Conservation (phyloP, 2,888 invertebrate genomes). For the Ophraella communa region DNA sequence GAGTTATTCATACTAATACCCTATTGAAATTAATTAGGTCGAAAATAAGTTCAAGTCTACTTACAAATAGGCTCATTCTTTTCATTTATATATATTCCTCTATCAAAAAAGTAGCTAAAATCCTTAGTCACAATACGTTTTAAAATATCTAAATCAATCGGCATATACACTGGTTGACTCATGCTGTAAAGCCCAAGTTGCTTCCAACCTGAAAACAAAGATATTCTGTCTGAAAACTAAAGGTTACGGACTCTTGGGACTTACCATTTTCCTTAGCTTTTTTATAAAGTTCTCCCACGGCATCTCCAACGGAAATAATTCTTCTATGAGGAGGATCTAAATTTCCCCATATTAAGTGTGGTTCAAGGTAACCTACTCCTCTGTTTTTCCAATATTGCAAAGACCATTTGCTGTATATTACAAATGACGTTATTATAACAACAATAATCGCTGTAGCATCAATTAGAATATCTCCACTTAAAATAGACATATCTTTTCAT, state of each 20-base stretch:
- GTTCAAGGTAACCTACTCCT: constrained; percentile 27
- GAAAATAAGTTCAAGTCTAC: no score
- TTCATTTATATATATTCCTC: constrained; percentile 66
- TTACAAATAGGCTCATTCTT: constrained; percentile 64
- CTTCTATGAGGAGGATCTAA: constrained; percentile 17
- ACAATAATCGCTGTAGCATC: constrained; percentile 19
- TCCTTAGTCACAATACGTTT: constrained; percentile 64
- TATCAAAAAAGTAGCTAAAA: constrained; percentile 67
- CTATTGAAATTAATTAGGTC: no score
- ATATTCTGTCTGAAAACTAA: background rate
- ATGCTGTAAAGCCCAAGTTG: constrained; percentile 27
- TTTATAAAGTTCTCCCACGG: constrained; percentile 26
- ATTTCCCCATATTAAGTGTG: constrained; percentile 33
- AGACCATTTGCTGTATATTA: constrained; percentile 22
- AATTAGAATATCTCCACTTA: constrained; percentile 8
- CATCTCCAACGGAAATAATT: constrained; percentile 11
- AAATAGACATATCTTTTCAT: constrained; percentile 6
- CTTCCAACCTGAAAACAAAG: constrained; percentile 27
- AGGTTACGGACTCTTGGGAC: background rate
- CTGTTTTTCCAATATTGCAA: constrained; percentile 32
- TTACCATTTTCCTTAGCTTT: constrained; percentile 26
- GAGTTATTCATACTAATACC: no score
- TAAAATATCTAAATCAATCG: constrained; percentile 43
- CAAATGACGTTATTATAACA: constrained; percentile 10
- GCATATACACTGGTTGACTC: constrained; percentile 17